Evolutionary conservation across 2,113 vertebrate genomes (phyloP).

Genomic region (Electrona antarctica): DNA sequence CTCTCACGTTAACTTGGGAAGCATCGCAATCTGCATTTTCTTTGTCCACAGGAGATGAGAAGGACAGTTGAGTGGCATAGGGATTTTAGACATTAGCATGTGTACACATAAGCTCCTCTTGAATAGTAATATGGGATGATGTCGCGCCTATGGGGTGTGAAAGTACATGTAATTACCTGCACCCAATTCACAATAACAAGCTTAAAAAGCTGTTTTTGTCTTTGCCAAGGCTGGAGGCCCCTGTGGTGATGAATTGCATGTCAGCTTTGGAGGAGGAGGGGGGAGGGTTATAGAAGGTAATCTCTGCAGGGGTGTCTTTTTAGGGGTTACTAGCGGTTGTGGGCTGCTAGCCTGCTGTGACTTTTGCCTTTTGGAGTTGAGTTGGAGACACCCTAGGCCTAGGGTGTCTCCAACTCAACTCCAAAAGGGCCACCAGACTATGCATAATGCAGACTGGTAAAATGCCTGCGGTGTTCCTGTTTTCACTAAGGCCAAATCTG

Average conservation of each 20-base stretch:
- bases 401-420: conserved; percentile 33
- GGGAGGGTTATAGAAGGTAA: conserved; percentile 26
- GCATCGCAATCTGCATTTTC: conserved; percentile 33
- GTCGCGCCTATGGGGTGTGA: conserved; percentile 39
- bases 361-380: conserved; percentile 19
- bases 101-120: conserved; percentile 53
- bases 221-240: conserved; percentile 36
- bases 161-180: conserved; percentile 50
- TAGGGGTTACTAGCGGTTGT: conserved; percentile 69
- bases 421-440: conserved; percentile 28
- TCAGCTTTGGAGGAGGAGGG: conserved; percentile 40
- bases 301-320: conserved; percentile 49
- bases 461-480: conserved; percentile 67
- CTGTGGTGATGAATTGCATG: conserved; percentile 47
- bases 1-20: conserved; percentile 9
- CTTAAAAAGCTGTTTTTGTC: conserved; percentile 61
- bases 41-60: conserved; percentile 29
- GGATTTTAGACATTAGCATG: conserved; percentile 36
- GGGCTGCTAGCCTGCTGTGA: conserved; percentile 37
- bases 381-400: conserved; percentile 29
- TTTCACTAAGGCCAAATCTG: conserved; percentile 43
- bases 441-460: conserved; percentile 52
- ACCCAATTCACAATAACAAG: conserved; percentile 67
- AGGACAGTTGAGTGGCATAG: conserved; percentile 40
- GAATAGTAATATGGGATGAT: conserved; percentile 56